A percentile compares a stretch with the other conserved stretches of the same genome.
Evolutionary conservation across 2,797 vertebrate species (phyloP).

Genomic region (Tenualosa ilisha): DNA sequence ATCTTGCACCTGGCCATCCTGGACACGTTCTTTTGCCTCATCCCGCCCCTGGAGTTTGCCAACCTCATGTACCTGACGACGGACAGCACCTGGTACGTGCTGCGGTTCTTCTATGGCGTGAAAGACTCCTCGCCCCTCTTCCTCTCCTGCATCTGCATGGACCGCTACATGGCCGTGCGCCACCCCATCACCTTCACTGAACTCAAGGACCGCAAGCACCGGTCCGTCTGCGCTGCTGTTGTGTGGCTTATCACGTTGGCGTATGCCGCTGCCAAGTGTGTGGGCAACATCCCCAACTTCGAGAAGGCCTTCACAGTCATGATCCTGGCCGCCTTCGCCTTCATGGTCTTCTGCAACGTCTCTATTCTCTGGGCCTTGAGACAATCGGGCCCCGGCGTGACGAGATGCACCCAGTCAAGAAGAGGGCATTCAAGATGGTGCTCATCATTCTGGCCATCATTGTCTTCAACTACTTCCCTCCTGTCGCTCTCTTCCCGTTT

Average conservation of each 20-base stretch:
- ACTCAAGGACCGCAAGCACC: slow-evolving; percentile 70
- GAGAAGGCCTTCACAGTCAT: slow-evolving; percentile 69
- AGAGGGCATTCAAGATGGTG: slow-evolving; percentile 77
- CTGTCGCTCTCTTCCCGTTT: slow-evolving; percentile 76
- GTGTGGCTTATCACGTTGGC: slow-evolving; percentile 70
- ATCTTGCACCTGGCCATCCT: slow-evolving; percentile 71
- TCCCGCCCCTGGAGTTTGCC: slow-evolving; percentile 69
- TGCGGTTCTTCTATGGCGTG: slow-evolving; percentile 75
- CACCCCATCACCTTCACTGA: slow-evolving; percentile 75
- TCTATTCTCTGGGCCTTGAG: slow-evolving; percentile 68
- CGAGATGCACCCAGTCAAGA: slow-evolving; percentile 78
- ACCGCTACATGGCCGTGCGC: slow-evolving; percentile 76
- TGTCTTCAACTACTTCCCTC: slow-evolving; percentile 77
- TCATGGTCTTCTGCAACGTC: slow-evolving; percentile 78
- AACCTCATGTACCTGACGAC: slow-evolving; percentile 66
- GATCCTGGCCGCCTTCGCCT: slow-evolving; percentile 67
- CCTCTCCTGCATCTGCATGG: slow-evolving; percentile 77
- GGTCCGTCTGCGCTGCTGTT: slow-evolving; percentile 49
- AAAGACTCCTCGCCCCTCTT: slow-evolving; percentile 76
- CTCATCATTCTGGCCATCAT: slow-evolving; percentile 77
- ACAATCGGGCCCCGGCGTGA: slow-evolving; percentile 65
- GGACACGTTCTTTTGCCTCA: slow-evolving; percentile 74
- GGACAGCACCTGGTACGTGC: slow-evolving; percentile 65
- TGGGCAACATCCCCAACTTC: slow-evolving; percentile 62
- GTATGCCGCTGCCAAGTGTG: slow-evolving; percentile 66